Base-by-base conservation (phyloP, 2,113 vertebrate species). In the Nesogale talazaci region DNA sequence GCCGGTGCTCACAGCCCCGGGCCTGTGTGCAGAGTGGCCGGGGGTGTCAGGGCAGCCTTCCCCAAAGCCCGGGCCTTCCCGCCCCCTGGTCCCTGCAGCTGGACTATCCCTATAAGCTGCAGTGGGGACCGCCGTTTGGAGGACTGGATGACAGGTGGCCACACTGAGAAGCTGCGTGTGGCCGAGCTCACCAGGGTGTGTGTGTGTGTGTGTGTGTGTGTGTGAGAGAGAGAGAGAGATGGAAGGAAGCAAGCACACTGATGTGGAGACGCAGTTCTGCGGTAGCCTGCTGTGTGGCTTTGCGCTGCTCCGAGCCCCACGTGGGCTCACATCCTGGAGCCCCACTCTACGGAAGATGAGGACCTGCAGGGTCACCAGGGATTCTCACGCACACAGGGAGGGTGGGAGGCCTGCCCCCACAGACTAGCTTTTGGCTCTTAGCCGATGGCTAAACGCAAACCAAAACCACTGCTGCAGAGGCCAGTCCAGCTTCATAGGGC, bases 61-160 rank as follows among this genome's bases (percentile, higher is more conserved):
- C 72, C 59, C 0, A 0, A 29, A 46, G 42, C 1, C 2, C 65
- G 31, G 0, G 0, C 52, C 57, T 65, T 57, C 76, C 20, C 6
- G 0, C 36, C 89, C 92, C 65, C 87, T 52, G 25, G 59, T 12
- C 6, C 82, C 79, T 85, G 87, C 85, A 0, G 69, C 89, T 82
- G 7, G 1, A 76, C 36, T 34, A 56, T 0, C 0, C 59, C 69
- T 5, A 27, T 31, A 31, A 4, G 20, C 15, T 59, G 6, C 8
- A 7, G 57, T 8, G 61, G 34, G 17, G 16, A 22, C 65, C 14
- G 1, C 52, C n/a, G n/a, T 78, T 88, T 88, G 80, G 31, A 89
- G 70, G 38, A 20, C 56, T 3, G 15, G 65, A 36, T 31, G 72
- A 72, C 40, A 34, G 11, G 31, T 0, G 27, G 29, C 67, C 19